Conservation (phyloP, 2,888 invertebrate species). For the Aphodius sticticus region DNA sequence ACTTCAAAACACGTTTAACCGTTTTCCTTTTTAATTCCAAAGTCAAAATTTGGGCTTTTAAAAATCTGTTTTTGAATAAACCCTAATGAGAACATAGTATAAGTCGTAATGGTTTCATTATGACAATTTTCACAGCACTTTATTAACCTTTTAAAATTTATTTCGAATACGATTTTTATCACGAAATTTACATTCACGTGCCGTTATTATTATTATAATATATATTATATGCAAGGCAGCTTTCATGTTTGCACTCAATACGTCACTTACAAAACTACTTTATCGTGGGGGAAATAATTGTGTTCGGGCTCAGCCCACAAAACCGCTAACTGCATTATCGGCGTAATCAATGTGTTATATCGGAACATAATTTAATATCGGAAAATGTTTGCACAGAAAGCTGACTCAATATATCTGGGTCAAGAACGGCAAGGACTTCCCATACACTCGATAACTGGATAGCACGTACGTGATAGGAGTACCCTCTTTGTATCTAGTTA, state of each 20-base stretch:
- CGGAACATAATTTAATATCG: background rate
- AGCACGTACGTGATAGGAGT: too few relatives aligned
- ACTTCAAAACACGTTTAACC: too few relatives aligned
- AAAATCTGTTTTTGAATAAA: too few relatives aligned
- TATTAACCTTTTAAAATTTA: background rate
- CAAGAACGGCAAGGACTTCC: background rate
- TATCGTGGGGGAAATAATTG: background rate
- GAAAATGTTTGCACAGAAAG: background rate
- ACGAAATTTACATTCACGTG: background rate
- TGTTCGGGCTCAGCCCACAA: background rate
- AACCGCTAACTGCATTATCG: background rate
- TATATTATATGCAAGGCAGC: background rate
- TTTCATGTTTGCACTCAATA: background rate
- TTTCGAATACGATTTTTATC: background rate
- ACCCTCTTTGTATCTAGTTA: too few relatives aligned
- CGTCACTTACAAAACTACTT: background rate
- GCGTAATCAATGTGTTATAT: background rate
- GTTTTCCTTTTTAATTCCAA: too few relatives aligned
- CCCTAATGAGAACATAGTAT: too few relatives aligned
- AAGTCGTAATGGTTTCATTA: too few relatives aligned
- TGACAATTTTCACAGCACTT: too few relatives aligned
- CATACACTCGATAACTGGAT: too few relatives aligned
- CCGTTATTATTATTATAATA: background rate
- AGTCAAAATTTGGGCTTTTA: too few relatives aligned
- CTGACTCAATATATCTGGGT: background rate